These are phyloP conservation scores for Tenodera sinensis DNA, from an alignment of 2,888 invertebrate species.

Conservation along the genomic window DNA sequence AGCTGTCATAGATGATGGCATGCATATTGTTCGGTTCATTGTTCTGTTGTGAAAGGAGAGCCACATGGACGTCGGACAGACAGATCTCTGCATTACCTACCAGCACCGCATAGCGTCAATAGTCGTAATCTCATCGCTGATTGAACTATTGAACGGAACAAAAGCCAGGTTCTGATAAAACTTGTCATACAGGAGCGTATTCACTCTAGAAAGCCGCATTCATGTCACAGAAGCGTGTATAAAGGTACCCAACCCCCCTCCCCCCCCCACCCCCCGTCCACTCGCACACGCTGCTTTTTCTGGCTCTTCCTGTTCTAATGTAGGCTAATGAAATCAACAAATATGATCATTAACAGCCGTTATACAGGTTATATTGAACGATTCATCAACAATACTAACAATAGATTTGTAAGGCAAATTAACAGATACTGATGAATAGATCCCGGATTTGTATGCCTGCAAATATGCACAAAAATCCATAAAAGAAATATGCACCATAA, in stretches of 20 bases:
- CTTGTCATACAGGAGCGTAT: neutral
- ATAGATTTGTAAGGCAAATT: no score
- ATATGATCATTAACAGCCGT: no score
- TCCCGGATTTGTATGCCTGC: no score
- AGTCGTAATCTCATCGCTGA: neutral
- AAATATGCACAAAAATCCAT: no score
- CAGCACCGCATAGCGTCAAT: neutral
- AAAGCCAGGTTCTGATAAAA: neutral
- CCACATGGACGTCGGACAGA: neutral
- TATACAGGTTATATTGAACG: no score
- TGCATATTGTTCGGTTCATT: neutral
- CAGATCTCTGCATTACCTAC: neutral
- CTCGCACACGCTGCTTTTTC: neutral
- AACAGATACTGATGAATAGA: no score
- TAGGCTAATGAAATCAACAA: neutral
- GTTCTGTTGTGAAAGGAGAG: neutral
- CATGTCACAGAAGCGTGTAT: neutral
- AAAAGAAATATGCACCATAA: no score
- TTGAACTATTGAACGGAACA: neutral
- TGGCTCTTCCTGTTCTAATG: neutral
- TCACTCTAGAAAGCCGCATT: neutral
- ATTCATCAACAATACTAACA: no score
- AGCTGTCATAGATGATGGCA: neutral
- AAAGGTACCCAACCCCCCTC: neutral
- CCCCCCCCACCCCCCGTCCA: no score